Conservation (phyloP, 2,888 invertebrate genomes). For the Erebia epiphron region DNA sequence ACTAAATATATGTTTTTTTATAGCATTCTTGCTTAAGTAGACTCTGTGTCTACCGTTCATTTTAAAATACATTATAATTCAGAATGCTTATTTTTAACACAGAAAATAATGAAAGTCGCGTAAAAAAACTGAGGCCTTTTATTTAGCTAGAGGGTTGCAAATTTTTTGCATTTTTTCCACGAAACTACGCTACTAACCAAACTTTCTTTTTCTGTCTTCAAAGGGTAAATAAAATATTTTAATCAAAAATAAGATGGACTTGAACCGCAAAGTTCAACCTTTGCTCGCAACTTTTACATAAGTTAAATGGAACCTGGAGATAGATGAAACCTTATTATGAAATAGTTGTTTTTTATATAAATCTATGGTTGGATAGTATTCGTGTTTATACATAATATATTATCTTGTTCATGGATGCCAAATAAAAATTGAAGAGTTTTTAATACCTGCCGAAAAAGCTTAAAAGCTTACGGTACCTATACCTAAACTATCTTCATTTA, state of each 20-base stretch:
- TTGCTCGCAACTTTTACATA: slow-evolving; percentile 18
- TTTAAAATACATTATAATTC: too few species aligned
- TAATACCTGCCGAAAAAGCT: too few species aligned
- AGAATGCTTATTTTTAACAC: too few species aligned
- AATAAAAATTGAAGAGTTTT: too few species aligned
- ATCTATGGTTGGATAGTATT: too few species aligned
- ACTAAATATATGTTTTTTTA: too few species aligned
- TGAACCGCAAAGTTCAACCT: slow-evolving; percentile 27
- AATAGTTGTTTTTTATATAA: neutral
- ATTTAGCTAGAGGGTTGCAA: neutral
- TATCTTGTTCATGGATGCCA: too few species aligned
- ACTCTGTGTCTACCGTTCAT: too few species aligned
- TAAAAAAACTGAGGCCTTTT: neutral
- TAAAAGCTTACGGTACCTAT: too few species aligned
- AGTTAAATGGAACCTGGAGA: slow-evolving; percentile 21
- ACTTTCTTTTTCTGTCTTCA: slow-evolving; percentile 17
- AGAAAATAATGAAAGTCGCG: neutral
- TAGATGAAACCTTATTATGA: slow-evolving; percentile 9
- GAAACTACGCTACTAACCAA: slow-evolving; percentile 9
- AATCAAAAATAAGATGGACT: slow-evolving; percentile 18
- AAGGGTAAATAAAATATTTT: slow-evolving; percentile 24
- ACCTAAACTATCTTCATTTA: too few species aligned
- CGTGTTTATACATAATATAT: too few species aligned
- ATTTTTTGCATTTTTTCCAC: neutral
- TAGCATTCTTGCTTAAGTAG: too few species aligned